phyloP scores from a whole-genome alignment of 2,888 invertebrate genomes.

The Cremastinae sp. region DNA sequence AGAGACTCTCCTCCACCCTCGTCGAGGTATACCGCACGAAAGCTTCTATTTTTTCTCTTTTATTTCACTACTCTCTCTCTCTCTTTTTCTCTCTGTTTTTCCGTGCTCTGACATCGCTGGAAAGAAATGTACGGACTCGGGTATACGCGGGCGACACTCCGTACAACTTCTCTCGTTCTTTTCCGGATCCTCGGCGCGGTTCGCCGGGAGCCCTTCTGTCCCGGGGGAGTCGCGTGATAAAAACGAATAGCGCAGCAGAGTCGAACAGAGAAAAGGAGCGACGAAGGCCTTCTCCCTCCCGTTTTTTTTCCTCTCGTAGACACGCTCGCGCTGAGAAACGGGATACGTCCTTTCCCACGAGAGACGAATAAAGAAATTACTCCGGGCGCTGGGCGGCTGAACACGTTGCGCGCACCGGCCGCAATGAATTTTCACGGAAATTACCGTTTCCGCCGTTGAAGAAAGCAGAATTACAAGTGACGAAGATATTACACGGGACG shows the following conservation, averaged over 20 bases:
- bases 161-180: conserved; percentile 12
- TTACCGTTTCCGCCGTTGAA: conserved; percentile 31
- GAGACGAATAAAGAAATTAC: conserved; percentile 79
- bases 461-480: not conserved
- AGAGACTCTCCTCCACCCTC: not conserved
- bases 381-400: conserved; percentile 62
- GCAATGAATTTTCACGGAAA: conserved; percentile 68
- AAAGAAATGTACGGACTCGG: conserved; percentile 40
- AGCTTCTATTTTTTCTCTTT: conserved; percentile 20
- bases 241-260: conserved; percentile 78
- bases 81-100: conserved; percentile 15
- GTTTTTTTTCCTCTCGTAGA: conserved; percentile 61
- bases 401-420: conserved; percentile 51
- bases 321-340: conserved; percentile 25
- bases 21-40: conserved; percentile 48
- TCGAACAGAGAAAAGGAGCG: conserved; percentile 63
- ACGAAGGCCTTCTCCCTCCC: conserved; percentile 41
- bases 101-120: conserved; percentile 6
- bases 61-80: not conserved
- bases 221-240: conserved; percentile 73
- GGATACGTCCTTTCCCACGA: conserved; percentile 53
- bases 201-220: conserved; percentile 49
- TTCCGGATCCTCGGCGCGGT: conserved; percentile 35
- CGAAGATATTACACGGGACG: conserved; percentile 3
- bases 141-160: conserved; percentile 38